A percentile compares a stretch with the other conserved stretches of the same genome.
Conservation (phyloP, 2,113 vertebrate species). For the Austrofundulus limnaeus region DNA sequence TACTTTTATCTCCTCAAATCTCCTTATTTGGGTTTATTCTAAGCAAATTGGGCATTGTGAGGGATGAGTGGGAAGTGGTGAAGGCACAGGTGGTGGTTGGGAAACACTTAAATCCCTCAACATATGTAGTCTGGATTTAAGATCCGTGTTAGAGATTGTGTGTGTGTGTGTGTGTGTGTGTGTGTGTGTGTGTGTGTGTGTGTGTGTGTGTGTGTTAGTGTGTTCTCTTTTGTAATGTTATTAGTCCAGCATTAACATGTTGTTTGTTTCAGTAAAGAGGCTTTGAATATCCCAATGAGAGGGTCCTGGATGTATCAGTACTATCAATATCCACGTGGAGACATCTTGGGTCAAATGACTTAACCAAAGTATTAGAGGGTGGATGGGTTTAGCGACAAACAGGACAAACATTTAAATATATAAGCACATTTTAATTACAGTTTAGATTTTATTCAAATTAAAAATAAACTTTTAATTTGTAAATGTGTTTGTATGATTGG, state of each 20-base stretch:
- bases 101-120: conserved; percentile 66
- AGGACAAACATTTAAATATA: conserved; percentile 24
- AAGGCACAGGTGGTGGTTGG: conserved; percentile 24
- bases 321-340: conserved; percentile 41
- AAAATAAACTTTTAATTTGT: conserved; percentile 23
- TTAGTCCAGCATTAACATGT: conserved; percentile 66
- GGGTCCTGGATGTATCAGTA: conserved; percentile 23
- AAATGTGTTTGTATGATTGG: conserved; percentile 26
- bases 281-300: conserved; percentile 38
- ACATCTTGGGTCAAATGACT: conserved; percentile 60
- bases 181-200: conserved; percentile 54
- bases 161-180: conserved; percentile 54
- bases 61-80: conserved; percentile 21
- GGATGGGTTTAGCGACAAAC: conserved; percentile 45
- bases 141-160: conserved; percentile 64
- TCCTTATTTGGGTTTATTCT: conserved; percentile 76
- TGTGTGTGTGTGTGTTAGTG: conserved; percentile 59
- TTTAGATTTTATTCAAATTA: conserved; percentile 54
- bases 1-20: conserved; percentile 76
- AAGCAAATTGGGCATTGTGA: conserved; percentile 57
- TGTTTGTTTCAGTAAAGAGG: conserved; percentile 61
- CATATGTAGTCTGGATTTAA: conserved; percentile 75
- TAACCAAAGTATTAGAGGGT: conserved; percentile 54
- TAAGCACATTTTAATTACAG: conserved; percentile 60
- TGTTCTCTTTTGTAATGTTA: conserved; percentile 66